Percentiles rank a stretch among this genome's conserved stretches.
phyloP scores from a whole-genome alignment of 2,888 invertebrate genomes.

The Xylota sylvarum region DNA sequence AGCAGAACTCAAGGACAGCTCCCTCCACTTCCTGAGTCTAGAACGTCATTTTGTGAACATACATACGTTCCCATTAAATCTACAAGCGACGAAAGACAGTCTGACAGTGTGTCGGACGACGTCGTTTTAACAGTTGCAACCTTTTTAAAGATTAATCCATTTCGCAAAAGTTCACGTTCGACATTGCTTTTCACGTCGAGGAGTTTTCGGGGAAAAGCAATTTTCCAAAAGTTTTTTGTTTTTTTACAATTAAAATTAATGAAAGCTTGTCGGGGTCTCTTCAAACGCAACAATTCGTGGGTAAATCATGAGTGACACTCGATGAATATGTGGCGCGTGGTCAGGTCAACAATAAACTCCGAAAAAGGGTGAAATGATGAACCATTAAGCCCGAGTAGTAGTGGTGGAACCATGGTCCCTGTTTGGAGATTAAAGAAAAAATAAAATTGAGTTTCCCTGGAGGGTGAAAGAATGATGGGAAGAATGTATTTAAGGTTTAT shows the following conservation, averaged over 20 bases:
- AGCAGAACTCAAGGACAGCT: neutral
- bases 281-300: slow-evolving; percentile 22
- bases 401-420: neutral
- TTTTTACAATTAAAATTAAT: slow-evolving; percentile 57
- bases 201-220: slow-evolving; percentile 48
- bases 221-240: slow-evolving; percentile 34
- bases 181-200: slow-evolving; percentile 19
- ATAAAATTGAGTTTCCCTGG: neutral
- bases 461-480: too few relatives aligned
- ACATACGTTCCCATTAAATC: neutral
- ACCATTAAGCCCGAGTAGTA: neutral
- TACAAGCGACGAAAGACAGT: neutral
- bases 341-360: slow-evolving; percentile 16
- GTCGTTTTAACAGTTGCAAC: slow-evolving; percentile 11
- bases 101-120: neutral
- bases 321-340: slow-evolving; percentile 18
- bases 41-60: neutral
- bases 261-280: slow-evolving; percentile 33
- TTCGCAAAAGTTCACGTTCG: slow-evolving; percentile 23
- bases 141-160: slow-evolving; percentile 35
- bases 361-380: slow-evolving; percentile 11
- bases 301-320: slow-evolving; percentile 35
- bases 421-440: neutral
- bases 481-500: slow-evolving; percentile 7
- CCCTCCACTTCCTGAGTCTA: neutral